These are phyloP conservation scores for Galaxea fascicularis DNA, from an alignment of 92 coral and sea anemone genomes.

Conservation along the genomic window DNA sequence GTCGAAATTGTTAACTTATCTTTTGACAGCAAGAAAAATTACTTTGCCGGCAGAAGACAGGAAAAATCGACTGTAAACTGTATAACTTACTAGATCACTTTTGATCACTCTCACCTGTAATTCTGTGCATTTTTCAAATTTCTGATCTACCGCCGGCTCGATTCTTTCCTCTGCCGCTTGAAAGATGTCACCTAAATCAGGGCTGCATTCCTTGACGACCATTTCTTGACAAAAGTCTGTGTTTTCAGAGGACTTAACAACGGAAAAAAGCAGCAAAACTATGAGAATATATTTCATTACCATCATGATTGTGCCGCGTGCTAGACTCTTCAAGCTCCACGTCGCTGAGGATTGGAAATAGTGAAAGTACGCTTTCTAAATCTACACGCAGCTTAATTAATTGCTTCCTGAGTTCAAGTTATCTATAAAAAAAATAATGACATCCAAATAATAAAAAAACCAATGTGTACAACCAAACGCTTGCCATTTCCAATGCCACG, in stretches of 20 bases:
- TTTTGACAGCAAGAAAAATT: no score
- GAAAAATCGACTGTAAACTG: background rate
- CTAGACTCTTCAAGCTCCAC: no score
- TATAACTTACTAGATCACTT: no score
- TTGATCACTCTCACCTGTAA: conserved; percentile 6
- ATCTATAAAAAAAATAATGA: no score
- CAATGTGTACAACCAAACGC: no score
- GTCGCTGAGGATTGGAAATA: background rate
- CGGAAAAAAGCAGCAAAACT: background rate
- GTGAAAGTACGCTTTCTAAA: background rate
- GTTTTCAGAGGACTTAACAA: background rate
- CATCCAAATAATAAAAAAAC: background rate
- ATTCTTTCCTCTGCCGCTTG: background rate
- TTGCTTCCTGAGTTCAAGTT: background rate
- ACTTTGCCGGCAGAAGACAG: no score
- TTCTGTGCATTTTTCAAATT: conserved; percentile 4
- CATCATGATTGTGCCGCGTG: background rate
- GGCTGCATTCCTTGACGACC: background rate
- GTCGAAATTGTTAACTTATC: no score
- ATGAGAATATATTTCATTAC: background rate
- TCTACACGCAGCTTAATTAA: background rate
- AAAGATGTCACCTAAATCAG: background rate
- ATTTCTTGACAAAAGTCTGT: conserved; percentile 5
- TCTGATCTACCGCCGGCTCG: background rate
- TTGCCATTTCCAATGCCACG: no score